Base-by-base conservation (phyloP, 2,888 invertebrate species). In the Sinodicranocentrus sp. region DNA sequence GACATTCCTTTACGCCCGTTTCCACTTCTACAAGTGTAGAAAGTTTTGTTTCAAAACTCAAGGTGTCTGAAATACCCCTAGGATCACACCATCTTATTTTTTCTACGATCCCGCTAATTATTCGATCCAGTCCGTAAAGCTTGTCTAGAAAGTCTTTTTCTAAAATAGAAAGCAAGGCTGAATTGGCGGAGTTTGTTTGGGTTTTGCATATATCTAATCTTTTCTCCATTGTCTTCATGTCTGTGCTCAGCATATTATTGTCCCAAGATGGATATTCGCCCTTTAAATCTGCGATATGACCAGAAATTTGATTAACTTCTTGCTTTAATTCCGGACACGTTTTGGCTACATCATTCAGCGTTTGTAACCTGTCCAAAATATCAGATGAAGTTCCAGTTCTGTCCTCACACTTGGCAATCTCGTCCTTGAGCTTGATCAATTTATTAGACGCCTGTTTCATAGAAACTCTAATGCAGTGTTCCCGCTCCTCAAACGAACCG, bases 31-130 rank as follows among this genome's bases (percentile, higher is more conserved):
- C 92, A 43, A 97, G 90, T 0, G 96, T 95, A 0, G 95, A 94
- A 89, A 95, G 93, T 91, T 98, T 98, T 0, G 97, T 96, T 92
- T 98, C 97, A 28, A 98, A 92, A 90, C 97, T 97, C 90, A 97
- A 98, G 90, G 95, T 95, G 90, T 98, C 98, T 89, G 96, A 97
- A 39, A 94, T 94, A 0, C 95, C 93, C 90, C 98, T 97, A 0
- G 97, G 96, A 89, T 94, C 93, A 90, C 98, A 98, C 97, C 98
- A 98, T 15, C 94, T 92, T 0, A 97, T 94, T 91, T 98, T 98
- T 89, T 98, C 98, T 85, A 95, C 94, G 87, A 95, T 94, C 0
- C 95, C 94, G 70, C 93, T 92, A 10, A 98, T 93, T 90, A 96
- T 94, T 88, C 97, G 93, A 89, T 96, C 95, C 44, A 97, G 92